Evolutionary conservation across 2,797 vertebrate species (phyloP), one percentile per base, ranked within the genome.

Genomic region (Clarias fuscus): DNA sequence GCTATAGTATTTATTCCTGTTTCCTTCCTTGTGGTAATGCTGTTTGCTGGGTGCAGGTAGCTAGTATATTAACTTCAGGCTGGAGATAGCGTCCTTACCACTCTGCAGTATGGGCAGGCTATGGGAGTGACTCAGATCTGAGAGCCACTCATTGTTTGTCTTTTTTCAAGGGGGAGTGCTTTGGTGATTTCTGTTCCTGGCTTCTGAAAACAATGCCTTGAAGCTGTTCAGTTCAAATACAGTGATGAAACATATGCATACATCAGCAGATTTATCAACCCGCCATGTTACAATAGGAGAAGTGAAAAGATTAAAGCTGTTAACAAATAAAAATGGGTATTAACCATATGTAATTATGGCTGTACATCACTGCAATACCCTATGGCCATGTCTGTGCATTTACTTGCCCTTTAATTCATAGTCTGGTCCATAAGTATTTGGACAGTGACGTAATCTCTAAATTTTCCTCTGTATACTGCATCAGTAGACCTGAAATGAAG

Each of bases 181-280:
- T 53, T 53, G 43, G 43, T 53, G 72, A 20, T 30, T 61, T 37
- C 18, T 6, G 18, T 37, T 58, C 24, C 76, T 5, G 30, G 56
- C 30, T 59, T 22, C 22, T 48, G 61, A 81, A 65, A 64, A n/a
- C 43, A 81, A 81, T 43, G 14, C 78, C 78, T 15, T 80, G 22
- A 64, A 62, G 59, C 78, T 24, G 59, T 65, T 65, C 65, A 14
- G 7, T 24, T 81, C 7, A 62, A 65, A 65, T 81, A 65, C 78
- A 64, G 17, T 64, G 37, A 81, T 18, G 37, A 17, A 43, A 81
- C 43, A 18, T 37, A 40, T 14, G 30, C 40, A 73, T 20, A 27
- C 56, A 24, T 76, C 48, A 56, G 73, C 6, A 3, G 73, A 43
- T 76, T 56, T 76, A 76, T 56, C 7, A 33, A 22, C 56, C 77